These are phyloP conservation scores for Patella vulgata DNA, from an alignment of 1,140 invertebrate genomes.

Conservation along the genomic window DNA sequence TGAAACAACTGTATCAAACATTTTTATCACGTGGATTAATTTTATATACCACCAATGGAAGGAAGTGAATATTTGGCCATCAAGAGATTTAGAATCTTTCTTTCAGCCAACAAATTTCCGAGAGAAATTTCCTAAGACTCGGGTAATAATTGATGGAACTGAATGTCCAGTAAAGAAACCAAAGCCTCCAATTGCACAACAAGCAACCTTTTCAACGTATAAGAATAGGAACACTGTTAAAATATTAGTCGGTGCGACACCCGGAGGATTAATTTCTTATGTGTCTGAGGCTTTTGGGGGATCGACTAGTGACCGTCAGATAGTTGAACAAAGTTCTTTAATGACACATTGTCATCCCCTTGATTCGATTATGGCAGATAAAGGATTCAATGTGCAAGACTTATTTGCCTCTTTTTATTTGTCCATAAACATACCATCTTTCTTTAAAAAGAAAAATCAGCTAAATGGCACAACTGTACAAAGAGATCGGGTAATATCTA, in stretches of 20 bases:
- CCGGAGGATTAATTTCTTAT: constrained; percentile 32
- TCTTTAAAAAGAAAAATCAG: constrained; percentile 40
- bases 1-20: too few species aligned
- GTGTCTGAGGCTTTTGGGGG: constrained; percentile 27
- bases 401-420: constrained; percentile 30
- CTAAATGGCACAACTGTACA: constrained; percentile 7
- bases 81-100: too few species aligned
- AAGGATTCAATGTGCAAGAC: constrained; percentile 35
- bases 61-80: too few species aligned
- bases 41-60: too few species aligned
- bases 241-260: constrained; percentile 33
- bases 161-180: too few species aligned
- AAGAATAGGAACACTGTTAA: constrained; percentile 24
- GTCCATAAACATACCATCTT: constrained; percentile 33
- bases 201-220: too few species aligned
- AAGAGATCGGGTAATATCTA: constrained; percentile 19
- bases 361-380: constrained; percentile 30
- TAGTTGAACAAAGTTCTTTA: constrained; percentile 25
- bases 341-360: constrained; percentile 19
- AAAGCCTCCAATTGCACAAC: too few species aligned
- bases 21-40: too few species aligned
- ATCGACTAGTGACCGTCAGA: constrained; percentile 31
- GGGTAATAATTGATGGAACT: too few species aligned
- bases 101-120: too few species aligned
- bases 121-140: too few species aligned